Conservation (phyloP, 2,113 vertebrate species). For the Columba janthina region DNA sequence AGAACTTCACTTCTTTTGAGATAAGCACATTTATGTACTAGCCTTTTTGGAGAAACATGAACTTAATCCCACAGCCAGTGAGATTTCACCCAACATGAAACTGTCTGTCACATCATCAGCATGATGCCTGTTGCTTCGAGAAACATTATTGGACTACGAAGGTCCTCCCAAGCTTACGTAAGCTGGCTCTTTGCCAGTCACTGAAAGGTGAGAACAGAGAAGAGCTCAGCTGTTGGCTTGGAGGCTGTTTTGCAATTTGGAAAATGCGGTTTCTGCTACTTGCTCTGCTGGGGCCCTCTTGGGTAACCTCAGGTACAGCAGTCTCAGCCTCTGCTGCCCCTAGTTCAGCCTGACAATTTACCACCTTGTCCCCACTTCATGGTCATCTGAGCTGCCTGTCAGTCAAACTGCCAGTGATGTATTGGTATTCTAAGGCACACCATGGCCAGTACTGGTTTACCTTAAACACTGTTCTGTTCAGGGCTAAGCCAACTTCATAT, state of each 20-base stretch:
- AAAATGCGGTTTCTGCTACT: neutral
- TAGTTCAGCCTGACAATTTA: neutral
- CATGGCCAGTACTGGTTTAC: neutral
- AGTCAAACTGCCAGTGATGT: neutral
- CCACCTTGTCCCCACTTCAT: neutral
- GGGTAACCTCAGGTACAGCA: neutral
- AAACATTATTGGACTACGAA: neutral
- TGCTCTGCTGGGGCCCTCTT: neutral
- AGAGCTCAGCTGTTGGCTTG: neutral
- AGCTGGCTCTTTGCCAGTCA: neutral
- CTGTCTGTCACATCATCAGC: neutral
- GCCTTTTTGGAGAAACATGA: neutral
- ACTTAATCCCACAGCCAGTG: neutral
- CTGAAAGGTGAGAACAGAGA: neutral
- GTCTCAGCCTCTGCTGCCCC: neutral
- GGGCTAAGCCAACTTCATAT: neutral
- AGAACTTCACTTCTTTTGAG: neutral
- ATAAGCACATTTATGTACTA: neutral
- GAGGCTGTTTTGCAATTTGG: neutral
- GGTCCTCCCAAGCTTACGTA: accelerated
- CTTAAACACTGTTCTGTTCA: neutral
- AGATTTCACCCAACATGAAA: neutral
- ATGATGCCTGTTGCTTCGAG: neutral
- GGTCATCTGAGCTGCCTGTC: neutral
- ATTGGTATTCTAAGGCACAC: neutral